A percentile compares a stretch with the other conserved stretches of the same genome.
Conservation (phyloP, 2,888 invertebrate genomes). For the Fissipunctia ypsillon region DNA sequence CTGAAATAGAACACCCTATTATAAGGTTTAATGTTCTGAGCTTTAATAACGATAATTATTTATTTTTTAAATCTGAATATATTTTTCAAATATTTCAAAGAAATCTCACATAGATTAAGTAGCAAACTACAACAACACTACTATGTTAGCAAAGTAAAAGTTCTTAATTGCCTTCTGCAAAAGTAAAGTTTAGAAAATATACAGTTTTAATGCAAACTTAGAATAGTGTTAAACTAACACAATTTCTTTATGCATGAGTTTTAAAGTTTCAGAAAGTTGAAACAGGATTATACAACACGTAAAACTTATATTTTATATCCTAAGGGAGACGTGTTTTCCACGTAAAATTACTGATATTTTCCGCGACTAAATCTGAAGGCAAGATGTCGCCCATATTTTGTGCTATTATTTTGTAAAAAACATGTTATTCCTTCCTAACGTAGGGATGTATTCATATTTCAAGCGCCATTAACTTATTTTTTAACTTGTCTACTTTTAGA, state of each 20-base stretch:
- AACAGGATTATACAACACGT: neutral
- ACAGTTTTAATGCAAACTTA: slow-evolving; percentile 1
- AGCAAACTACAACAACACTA: too few species aligned
- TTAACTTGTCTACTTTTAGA: neutral
- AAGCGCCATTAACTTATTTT: too few species aligned
- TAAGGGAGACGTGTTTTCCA: neutral
- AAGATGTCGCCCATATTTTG: neutral
- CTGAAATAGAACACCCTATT: neutral
- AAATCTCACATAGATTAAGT: neutral
- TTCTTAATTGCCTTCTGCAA: neutral
- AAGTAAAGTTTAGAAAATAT: slow-evolving; percentile 3
- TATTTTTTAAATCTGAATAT: too few species aligned
- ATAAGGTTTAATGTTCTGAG: neutral
- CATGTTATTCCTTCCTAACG: too few species aligned
- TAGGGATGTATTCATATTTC: too few species aligned
- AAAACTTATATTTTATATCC: slow-evolving; percentile 17
- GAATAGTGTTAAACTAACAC: neutral
- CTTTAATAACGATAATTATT: neutral
- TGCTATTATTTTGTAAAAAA: neutral
- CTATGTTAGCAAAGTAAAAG: neutral
- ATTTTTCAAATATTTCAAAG: too few species aligned
- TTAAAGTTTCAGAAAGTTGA: neutral
- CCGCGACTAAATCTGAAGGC: neutral
- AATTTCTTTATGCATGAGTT: slow-evolving; percentile 8
- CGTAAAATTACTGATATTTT: slow-evolving; percentile 17